Evolutionary conservation across 2,113 vertebrate species (phyloP).

Genomic region (Capreolus pygargus): DNA sequence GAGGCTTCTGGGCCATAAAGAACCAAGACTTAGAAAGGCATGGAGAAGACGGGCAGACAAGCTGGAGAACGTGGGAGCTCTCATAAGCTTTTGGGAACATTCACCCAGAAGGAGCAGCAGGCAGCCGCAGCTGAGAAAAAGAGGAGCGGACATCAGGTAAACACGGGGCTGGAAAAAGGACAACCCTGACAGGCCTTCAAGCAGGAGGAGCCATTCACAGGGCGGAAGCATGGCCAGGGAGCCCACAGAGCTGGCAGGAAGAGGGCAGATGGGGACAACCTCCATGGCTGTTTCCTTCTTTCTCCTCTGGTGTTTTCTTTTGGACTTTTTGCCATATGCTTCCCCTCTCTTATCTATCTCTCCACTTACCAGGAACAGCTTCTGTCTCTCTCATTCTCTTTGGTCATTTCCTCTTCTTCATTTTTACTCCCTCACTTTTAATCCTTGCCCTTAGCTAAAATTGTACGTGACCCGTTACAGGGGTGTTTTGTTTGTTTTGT

Average conservation of each 20-base stretch:
- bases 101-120: background rate
- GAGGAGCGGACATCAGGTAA: background rate
- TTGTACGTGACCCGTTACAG: background rate
- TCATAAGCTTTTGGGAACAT: background rate
- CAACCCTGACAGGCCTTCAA: background rate
- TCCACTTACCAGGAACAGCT: background rate
- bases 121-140: background rate
- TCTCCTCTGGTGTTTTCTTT: background rate
- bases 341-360: background rate
- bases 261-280: background rate
- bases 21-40: background rate
- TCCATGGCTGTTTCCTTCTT: background rate
- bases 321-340: background rate
- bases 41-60: background rate
- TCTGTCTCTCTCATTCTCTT: background rate
- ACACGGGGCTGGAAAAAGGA: fast-evolving
- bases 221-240: background rate
- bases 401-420: background rate
- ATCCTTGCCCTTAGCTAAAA: background rate
- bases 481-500: background rate
- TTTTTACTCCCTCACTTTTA: background rate
- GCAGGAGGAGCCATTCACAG: background rate
- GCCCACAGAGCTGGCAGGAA: background rate
- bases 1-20: background rate
- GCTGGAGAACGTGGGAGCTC: background rate